Evolutionary conservation across 2,888 invertebrate genomes (phyloP), one percentile per base, ranked within the genome.

Genomic region (Tetragonisca angustula): DNA sequence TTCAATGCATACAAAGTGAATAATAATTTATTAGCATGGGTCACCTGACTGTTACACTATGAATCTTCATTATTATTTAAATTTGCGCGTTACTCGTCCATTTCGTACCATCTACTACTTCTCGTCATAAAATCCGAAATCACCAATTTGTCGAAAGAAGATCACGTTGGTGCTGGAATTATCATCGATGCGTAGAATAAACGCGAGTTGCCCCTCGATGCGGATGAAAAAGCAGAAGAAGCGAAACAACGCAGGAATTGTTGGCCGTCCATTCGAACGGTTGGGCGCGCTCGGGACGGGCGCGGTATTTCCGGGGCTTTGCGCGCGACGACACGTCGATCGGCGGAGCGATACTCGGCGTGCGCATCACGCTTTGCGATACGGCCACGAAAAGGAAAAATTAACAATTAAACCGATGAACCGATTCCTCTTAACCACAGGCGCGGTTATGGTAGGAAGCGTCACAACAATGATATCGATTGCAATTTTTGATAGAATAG

Each of bases 251-350:
- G 87, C 80, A 71, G 61, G 85, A 90, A 89, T 91, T 89, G 90
- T 90, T 88, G 64, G 74, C 69, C 80, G 79, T 72, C 86, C 79
- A 92, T 92, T 92, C 91, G 89, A 92, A 92, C 88, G 88, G 87
- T 76, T 90, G 91, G 90, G 91, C 92, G 92, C 91, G 92, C 90
- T 90, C 56, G 71, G 79, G 68, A 91, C 92, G 94, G 93, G 93
- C 92, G 94, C 94, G 94, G 94, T 94, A 92, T 93, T 94, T 94
- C 94, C 94, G 94, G 93, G 92, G 87, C 90, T 91, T 89, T 90
- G 89, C 85, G 85, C 85, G 79, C 87, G 87, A 82, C 91, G 86
- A 89, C 89, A 87, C 88, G 88, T 90, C 89, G 85, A 89, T 91
- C 86, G 89, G 92, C 89, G 91, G 80, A 89, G 81, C 87, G 87